Conservation (phyloP, 2,797 vertebrate genomes). For the Anguilla megastoma region DNA sequence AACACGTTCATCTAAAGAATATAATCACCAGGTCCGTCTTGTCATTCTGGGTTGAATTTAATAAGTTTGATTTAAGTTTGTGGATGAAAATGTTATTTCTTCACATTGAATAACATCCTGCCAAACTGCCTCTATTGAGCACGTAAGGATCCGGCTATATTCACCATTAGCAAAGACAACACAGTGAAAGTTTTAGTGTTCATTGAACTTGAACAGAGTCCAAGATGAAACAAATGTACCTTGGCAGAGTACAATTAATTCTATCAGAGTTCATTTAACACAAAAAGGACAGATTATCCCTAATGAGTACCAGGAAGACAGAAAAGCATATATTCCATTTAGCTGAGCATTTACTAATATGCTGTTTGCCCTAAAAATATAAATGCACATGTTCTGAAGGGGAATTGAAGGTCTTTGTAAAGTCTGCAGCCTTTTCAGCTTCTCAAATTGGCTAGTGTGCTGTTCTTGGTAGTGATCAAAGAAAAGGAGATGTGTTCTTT, state of each 20-base stretch:
- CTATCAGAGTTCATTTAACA: not conserved
- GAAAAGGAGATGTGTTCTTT: no score
- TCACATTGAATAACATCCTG: not conserved
- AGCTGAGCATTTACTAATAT: not conserved
- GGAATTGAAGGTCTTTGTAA: no score
- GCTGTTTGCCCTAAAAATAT: not conserved
- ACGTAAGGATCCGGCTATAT: not conserved
- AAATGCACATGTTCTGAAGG: no score
- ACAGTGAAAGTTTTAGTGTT: not conserved
- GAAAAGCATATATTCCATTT: not conserved
- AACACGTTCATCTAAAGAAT: no score
- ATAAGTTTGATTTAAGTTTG: no score
- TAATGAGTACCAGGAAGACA: not conserved
- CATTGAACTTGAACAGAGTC: constrained; percentile 1
- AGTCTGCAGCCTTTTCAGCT: no score
- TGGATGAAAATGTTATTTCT: not conserved
- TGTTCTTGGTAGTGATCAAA: no score
- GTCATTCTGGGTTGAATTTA: no score
- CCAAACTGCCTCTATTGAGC: not conserved
- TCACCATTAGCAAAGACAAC: not conserved
- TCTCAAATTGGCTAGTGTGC: no score
- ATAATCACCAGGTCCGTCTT: no score
- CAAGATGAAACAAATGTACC: not conserved
- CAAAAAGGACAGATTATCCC: not conserved
- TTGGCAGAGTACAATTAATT: not conserved